A percentile compares a stretch with the other conserved stretches of the same genome.
These are phyloP conservation scores for Drosophila lacteicornis DNA, from an alignment of 1,140 invertebrate species.

Conservation along the genomic window DNA sequence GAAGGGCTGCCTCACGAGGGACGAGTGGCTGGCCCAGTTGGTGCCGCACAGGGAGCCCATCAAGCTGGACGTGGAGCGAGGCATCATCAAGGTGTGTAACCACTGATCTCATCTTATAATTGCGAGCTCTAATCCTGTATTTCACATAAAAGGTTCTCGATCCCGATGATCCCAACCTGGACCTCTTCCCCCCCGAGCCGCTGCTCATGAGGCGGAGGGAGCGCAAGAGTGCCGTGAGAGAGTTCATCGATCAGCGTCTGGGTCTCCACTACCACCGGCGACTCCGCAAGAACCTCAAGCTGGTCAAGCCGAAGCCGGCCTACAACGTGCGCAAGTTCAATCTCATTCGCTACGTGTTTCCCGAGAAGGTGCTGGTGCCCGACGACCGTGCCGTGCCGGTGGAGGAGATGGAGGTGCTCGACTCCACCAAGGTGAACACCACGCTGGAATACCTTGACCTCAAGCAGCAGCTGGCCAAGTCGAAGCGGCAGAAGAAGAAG, in stretches of 20 bases:
- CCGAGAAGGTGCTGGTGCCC: constrained; percentile 57
- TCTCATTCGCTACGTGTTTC: constrained; percentile 75
- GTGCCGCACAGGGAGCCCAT: constrained; percentile 73
- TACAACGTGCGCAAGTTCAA: constrained; percentile 78
- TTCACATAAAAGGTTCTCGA: constrained; percentile 25
- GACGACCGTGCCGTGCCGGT: constrained; percentile 25
- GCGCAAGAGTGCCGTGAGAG: constrained; percentile 62
- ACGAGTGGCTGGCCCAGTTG: constrained; percentile 79
- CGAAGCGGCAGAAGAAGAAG: constrained; percentile 58
- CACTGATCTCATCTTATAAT: no score
- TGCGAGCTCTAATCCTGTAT: no score
- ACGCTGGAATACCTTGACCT: constrained; percentile 66
- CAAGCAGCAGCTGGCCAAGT: constrained; percentile 48
- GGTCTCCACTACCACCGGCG: constrained; percentile 73
- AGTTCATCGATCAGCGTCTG: constrained; percentile 62
- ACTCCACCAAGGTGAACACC: constrained; percentile 59
- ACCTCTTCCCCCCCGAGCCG: constrained; percentile 63
- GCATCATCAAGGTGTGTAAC: constrained; percentile 58
- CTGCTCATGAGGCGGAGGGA: constrained; percentile 31
- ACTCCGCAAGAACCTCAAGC: constrained; percentile 70
- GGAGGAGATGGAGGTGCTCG: constrained; percentile 51
- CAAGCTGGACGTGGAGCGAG: constrained; percentile 71
- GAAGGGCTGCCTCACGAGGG: constrained; percentile 73
- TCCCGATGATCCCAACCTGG: constrained; percentile 73
- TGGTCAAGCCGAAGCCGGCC: constrained; percentile 64